Evolutionary conservation across 2,888 invertebrate genomes (phyloP), one percentile per base, ranked within the genome.

Genomic region (Dioctria rufipes): DNA sequence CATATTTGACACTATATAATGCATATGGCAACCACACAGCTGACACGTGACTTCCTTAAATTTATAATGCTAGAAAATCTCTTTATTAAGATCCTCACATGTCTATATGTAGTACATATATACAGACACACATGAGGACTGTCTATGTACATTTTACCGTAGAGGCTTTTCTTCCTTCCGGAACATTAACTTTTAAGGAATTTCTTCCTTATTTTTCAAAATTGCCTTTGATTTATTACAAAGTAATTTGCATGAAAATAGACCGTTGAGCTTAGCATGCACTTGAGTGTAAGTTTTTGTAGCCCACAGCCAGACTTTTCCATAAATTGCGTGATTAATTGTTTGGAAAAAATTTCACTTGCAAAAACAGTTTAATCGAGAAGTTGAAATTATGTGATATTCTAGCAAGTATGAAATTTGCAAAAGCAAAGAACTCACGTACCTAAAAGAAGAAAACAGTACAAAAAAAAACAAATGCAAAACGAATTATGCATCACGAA

Each of bases 21-120:
- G 25, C 25, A 75, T 61, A 60, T 77, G 49, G 77, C 40, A 77
- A 25, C 49, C 77, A 40, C 25, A 25, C 77, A 63, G 6, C 46
- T 77, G 58, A 46, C 77, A 77, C 77, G 77, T 77, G 77, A 77
- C 63, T 77, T 77, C n/a, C 40, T 43, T 39, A 58, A 51, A 77
- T 77, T 77, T 77, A 77, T 61, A 63, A 63, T 39, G 46, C 63
- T 77, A 58, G 77, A 77, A 77, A 77, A 77, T 77, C 49, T 61
- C 60, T 63, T 77, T 77, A 77, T 77, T 77, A 63, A 61, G 77
- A 63, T 77, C 25, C 25, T 1, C 25, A 25, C 25, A 63, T 75
- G 40, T 46, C 51, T 39, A 67, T n/a, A n/a, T 6, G 54, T 54
- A 54, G 58, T 54, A 25, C 25, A 25, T 25, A 25, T 25, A 25